Base-by-base conservation (phyloP, 2,797 vertebrate species). In the Staurois parvus region DNA sequence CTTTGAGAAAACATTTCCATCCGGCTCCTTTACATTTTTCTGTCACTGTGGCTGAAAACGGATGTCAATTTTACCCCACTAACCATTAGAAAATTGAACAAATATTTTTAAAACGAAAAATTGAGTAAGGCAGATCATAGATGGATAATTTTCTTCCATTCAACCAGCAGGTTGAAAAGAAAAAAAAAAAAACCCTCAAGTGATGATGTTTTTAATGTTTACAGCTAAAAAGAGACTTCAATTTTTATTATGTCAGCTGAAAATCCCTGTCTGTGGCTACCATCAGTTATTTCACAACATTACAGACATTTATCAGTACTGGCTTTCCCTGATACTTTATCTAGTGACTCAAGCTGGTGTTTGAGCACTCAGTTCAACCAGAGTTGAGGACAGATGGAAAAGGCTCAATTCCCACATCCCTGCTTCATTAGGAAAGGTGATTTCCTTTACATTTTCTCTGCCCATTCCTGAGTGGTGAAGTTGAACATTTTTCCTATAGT, bases 361-460 rank as follows among this genome's bases (percentile, higher is more conserved):
- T 28, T 2, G 1, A 24, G n/a, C 7, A 26, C n/a, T 66, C 28
- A 9, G 26, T 64, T 40, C 24, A 64, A 40, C 32, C 11, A 78
- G 24, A n/a, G 28, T 77, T 77, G 7, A 28, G 62, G 66, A 24
- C 28, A 24, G 10, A 62, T 32, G 64, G 64, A 79, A 79, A 79
- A 68, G 17, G 77, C 28, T 19, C 37, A 48, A 79, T 48, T 42
- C 17, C 21, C 52, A 24, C 52, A 59, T 59, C 52, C 21, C 21
- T 59, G 52, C n/a, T 59, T 19, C 52, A 37, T 19, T 4, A 59
- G 52, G 52, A 59, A 5, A 52, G 19, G n/a, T 21, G 15, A 21
- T 59, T 59, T 59, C 52, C 52, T 59, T 59, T 59, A 59, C 6
- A 24, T 59, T 59, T 59, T 59, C 52, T 24, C 21, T 7, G 21